phyloP scores from a whole-genome alignment of 2,888 invertebrate species.

The Euphydryas editha region DNA sequence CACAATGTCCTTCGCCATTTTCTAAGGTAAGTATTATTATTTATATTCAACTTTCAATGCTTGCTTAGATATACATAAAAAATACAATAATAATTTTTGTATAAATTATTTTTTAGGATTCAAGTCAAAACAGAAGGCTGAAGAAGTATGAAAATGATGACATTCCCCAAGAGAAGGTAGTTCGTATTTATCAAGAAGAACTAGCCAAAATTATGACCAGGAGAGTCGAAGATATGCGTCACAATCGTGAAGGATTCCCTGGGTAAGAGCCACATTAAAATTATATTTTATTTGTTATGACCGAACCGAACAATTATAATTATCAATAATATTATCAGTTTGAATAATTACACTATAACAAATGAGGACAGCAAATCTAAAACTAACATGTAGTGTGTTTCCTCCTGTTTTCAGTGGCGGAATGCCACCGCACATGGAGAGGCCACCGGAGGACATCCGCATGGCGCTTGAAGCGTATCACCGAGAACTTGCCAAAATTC shows the following conservation, averaged over 20 bases:
- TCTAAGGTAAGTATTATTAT: conserved; percentile 81
- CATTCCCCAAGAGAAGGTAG: conserved; percentile 98
- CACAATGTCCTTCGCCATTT: conserved; percentile 92
- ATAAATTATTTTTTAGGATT: conserved; percentile 68
- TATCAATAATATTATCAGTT: background rate
- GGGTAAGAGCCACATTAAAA: conserved; percentile 82
- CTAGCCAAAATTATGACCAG: conserved; percentile 95
- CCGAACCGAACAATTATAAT: background rate
- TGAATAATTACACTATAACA: conserved; percentile 1
- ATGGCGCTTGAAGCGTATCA: conserved; percentile 96
- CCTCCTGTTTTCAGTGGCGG: conserved; percentile 93
- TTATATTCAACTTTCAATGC: background rate
- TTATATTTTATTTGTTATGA: conserved; percentile 3
- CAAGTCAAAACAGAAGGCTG: conserved; percentile 88
- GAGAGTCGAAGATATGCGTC: conserved; percentile 88
- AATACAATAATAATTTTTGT: background rate
- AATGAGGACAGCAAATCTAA: conserved; percentile 79
- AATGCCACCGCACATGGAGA: conserved; percentile 84
- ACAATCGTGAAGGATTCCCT: conserved; percentile 90
- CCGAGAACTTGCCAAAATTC: conserved; percentile 95
- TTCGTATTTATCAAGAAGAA: conserved; percentile 97
- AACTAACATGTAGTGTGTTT: conserved; percentile 89
- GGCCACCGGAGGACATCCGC: conserved; percentile 92
- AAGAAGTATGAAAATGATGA: conserved; percentile 96
- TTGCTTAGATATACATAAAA: background rate